Evolutionary conservation across 2,113 vertebrate species (phyloP).

Genomic region (Anguilla rostrata): DNA sequence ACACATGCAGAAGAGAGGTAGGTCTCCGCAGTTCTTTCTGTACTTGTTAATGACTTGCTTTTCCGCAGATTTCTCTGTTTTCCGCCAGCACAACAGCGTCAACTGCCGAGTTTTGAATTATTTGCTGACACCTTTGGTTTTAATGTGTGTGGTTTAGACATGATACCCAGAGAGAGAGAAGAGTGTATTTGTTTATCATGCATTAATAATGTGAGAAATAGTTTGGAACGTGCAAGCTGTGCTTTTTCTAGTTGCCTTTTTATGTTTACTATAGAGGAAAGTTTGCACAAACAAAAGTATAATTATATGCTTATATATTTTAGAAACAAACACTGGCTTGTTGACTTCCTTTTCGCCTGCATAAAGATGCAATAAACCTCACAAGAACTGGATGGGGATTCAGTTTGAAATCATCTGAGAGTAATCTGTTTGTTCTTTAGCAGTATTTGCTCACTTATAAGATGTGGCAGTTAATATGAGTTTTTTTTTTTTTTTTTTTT

Average conservation of each 20-base stretch:
- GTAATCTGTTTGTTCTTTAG: neutral
- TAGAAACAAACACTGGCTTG: neutral
- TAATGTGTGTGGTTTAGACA: neutral
- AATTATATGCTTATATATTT: neutral
- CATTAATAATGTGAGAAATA: neutral
- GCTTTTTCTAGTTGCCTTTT: neutral
- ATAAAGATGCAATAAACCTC: neutral
- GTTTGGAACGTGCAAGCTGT: neutral
- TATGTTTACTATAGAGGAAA: neutral
- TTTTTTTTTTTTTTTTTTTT: neutral
- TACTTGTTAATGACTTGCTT: neutral
- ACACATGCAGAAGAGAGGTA: neutral
- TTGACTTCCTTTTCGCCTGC: neutral
- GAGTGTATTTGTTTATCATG: constrained; percentile 8
- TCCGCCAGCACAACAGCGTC: neutral
- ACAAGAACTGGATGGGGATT: neutral
- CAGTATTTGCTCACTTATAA: neutral
- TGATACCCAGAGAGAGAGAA: neutral
- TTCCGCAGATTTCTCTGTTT: constrained; percentile 10
- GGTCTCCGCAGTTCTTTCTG: neutral
- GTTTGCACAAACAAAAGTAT: neutral
- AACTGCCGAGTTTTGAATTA: neutral
- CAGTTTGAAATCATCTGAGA: neutral
- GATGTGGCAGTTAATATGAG: neutral
- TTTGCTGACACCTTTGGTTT: neutral